Evolutionary conservation across 2,888 invertebrate species (phyloP), one percentile per base, ranked within the genome.

Genomic region (Plebejus melissa): DNA sequence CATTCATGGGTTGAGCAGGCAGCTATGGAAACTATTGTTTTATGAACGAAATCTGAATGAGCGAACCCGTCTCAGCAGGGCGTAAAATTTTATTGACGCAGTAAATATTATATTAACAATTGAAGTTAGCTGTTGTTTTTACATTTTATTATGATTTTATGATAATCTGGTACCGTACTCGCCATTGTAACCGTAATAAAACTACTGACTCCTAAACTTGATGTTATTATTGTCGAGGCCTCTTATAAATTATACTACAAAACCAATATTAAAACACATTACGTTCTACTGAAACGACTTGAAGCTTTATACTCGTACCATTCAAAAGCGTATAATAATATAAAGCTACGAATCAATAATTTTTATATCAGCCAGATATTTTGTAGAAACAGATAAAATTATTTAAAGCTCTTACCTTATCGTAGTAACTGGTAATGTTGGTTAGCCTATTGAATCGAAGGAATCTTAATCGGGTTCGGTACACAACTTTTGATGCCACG

Each of bases 131-230:
- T 16, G 72, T 72, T 54, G 72, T 72, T 72, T 50, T 72, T 22
- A 50, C 28, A 54, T 72, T 72, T 72, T 72, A 72, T 72, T 50
- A 50, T 54, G 54, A 54, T 72, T 72, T 72, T 50, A 54, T 72
- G 50, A 50, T 72, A 72, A 72, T 54, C 22, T 5, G 54, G 72
- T 54, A 50, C 13, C 46, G 41, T 22, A 41, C 71, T 22, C 41
- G 22, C 46, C 7, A 72, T 72, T 72, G 32, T 50, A 54, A 32
- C 22, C 54, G 50, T 54, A 72, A 72, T 54, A 50, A 54, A 72
- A 54, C 50, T 50, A 72, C 50, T 16, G 65, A 32, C 32, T 32
- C 32, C 9, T 32, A 65, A 65, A 28, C 60, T 28, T 60, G 9
- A 60, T 28, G 1, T 60, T 60, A 60, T 28, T 60, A 60, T 28